Evolutionary conservation across 2,888 invertebrate genomes (phyloP).

Genomic region (Coleophora deauratella): DNA sequence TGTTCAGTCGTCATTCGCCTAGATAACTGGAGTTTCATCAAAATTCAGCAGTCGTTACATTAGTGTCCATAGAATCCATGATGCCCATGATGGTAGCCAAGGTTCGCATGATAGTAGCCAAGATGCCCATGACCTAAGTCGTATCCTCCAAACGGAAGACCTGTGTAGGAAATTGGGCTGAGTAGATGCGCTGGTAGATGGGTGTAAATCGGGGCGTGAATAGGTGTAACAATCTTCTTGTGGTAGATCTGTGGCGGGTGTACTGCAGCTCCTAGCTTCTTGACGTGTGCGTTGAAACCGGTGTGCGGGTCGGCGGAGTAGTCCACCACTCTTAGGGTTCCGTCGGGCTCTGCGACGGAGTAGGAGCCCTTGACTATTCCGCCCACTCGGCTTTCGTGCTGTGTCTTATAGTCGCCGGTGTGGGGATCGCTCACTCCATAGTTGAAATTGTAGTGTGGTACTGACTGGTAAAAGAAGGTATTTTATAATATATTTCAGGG

Average conservation of each 20-base stretch:
- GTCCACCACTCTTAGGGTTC: constrained; percentile 57
- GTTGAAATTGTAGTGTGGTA: constrained; percentile 62
- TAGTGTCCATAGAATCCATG: too few relatives aligned
- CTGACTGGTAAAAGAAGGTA: constrained; percentile 43
- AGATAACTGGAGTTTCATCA: too few relatives aligned
- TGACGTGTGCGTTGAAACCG: constrained; percentile 66
- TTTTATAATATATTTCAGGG: too few relatives aligned
- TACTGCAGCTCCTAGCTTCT: constrained; percentile 46
- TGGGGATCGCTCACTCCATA: constrained; percentile 63
- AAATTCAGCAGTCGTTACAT: too few relatives aligned
- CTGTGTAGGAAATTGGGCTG: too few relatives aligned
- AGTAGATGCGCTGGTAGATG: not conserved
- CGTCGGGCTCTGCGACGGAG: constrained; percentile 61
- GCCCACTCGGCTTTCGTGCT: constrained; percentile 57
- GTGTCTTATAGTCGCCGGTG: constrained; percentile 65
- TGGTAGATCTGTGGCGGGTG: constrained; percentile 47
- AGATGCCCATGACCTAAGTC: too few relatives aligned
- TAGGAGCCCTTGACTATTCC: constrained; percentile 62
- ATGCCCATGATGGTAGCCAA: too few relatives aligned
- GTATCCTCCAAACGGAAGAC: too few relatives aligned
- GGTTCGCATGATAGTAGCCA: too few relatives aligned
- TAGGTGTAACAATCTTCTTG: constrained; percentile 20
- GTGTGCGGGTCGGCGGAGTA: constrained; percentile 53
- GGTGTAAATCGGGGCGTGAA: constrained; percentile 19
- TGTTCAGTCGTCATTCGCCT: too few relatives aligned